These are phyloP conservation scores for Clusia tigrina DNA, from an alignment of 2,888 invertebrate genomes.

Conservation along the genomic window DNA sequence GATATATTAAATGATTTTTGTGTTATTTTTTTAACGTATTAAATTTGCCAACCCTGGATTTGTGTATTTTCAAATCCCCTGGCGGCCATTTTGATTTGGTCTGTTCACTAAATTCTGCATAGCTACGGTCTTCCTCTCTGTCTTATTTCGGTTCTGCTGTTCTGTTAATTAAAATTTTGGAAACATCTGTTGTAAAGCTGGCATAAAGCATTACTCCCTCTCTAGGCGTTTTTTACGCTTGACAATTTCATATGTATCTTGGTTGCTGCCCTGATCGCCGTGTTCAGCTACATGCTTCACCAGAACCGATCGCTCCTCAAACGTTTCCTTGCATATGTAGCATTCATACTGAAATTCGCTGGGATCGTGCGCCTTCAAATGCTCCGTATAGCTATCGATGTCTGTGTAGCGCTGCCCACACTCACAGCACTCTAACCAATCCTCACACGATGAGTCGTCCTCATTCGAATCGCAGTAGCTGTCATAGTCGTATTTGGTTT, in stretches of 20 bases:
- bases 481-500: slow-evolving; percentile 27
- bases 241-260: no score
- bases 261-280: slow-evolving; percentile 18
- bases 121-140: no score
- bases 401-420: slow-evolving; percentile 56
- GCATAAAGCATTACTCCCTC: no score
- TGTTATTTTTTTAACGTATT: no score
- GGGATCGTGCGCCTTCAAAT: slow-evolving; percentile 55
- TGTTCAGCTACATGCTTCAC: slow-evolving; percentile 45
- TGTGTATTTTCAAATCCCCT: no score
- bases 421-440: slow-evolving; percentile 60
- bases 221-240: background rate
- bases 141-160: no score
- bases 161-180: no score
- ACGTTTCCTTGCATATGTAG: slow-evolving; percentile 49
- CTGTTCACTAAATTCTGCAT: background rate
- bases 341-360: slow-evolving; percentile 46
- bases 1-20: no score
- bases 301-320: slow-evolving; percentile 42
- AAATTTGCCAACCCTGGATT: no score
- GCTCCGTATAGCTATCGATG: slow-evolving; percentile 56
- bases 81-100: no score
- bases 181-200: no score
- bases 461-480: slow-evolving; percentile 45
- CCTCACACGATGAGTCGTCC: slow-evolving; percentile 48